These are phyloP conservation scores for Bombyx mandarina DNA, from an alignment of 1,140 invertebrate genomes.

Conservation along the genomic window DNA sequence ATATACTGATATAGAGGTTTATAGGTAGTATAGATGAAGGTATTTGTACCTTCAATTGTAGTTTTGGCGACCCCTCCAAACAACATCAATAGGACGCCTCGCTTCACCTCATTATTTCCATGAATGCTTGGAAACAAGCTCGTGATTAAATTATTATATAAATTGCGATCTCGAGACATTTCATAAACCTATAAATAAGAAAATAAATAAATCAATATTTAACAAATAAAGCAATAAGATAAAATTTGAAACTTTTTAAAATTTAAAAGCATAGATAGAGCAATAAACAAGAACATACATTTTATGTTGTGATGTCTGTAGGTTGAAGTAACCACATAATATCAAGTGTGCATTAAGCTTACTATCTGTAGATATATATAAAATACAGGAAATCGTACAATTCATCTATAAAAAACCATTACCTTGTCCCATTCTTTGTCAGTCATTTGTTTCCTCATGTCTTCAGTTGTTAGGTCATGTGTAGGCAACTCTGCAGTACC, in stretches of 20 bases:
- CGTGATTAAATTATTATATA: slow-evolving; percentile 92
- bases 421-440: slow-evolving; percentile 94
- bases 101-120: slow-evolving; percentile 98
- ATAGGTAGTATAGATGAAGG: not conserved
- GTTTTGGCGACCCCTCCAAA: slow-evolving; percentile 98
- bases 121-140: slow-evolving; percentile 98
- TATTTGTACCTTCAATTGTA: slow-evolving; percentile 83
- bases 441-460: slow-evolving; percentile 95
- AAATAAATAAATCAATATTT: slow-evolving; percentile 6
- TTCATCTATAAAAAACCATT: slow-evolving; percentile 1
- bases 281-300: no score
- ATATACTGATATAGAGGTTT: no score
- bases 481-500: slow-evolving; percentile 83
- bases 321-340: no score
- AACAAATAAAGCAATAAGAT: not conserved
- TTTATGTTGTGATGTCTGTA: no score
- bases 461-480: slow-evolving; percentile 90
- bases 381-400: no score
- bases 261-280: no score
- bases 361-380: no score
- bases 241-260: no score
- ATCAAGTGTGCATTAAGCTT: no score
- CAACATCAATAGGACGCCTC: slow-evolving; percentile 94
- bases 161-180: slow-evolving; percentile 94
- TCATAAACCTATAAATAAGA: slow-evolving; percentile 87